Conservation (phyloP, 30 jellyfish, hydroid and myxozoan genomes). For the Rhopilema esculentum region DNA sequence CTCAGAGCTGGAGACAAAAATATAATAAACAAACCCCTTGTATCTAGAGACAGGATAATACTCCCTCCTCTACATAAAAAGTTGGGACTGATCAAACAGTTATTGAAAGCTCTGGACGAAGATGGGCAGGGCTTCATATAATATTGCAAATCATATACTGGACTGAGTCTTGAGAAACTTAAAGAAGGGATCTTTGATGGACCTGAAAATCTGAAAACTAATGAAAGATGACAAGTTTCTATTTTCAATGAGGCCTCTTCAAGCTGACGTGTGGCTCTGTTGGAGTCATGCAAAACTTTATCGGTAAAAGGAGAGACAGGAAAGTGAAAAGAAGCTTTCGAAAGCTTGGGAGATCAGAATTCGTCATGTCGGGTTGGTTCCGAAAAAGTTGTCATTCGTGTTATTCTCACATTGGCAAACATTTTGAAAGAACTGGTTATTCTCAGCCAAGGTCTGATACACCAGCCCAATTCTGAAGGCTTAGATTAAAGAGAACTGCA, state of each 20-base stretch:
- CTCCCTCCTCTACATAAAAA: slow-evolving; percentile 59
- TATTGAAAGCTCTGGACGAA: slow-evolving; percentile 28
- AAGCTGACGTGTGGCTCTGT: too few species aligned
- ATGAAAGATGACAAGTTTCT: too few species aligned
- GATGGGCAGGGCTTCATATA: slow-evolving; percentile 32
- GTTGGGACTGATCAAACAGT: slow-evolving; percentile 37
- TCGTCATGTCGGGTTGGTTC: slow-evolving; percentile 20
- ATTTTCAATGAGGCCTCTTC: too few species aligned
- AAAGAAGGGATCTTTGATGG: too few species aligned
- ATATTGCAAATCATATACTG: slow-evolving; percentile 17
- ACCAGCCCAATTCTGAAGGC: slow-evolving; percentile 28
- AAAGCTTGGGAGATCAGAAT: slow-evolving; percentile 23
- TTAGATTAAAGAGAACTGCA: slow-evolving; percentile 18
- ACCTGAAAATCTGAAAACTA: too few species aligned
- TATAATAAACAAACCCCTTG: slow-evolving; percentile 13
- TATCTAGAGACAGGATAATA: slow-evolving; percentile 14
- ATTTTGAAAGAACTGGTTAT: slow-evolving; percentile 9
- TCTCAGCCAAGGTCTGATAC: slow-evolving; percentile 29
- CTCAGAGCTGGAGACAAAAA: slow-evolving; percentile 22
- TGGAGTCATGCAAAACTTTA: too few species aligned
- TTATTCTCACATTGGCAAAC: slow-evolving; percentile 14
- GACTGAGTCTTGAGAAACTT: slow-evolving; percentile 13
- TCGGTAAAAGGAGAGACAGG: too few species aligned
- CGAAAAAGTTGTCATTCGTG: slow-evolving; percentile 23
- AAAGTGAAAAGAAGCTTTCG: background rate